phyloP scores from a whole-genome alignment of 2,113 vertebrate genomes.

The pig (Sus scrofa) region T2T-Sscrofa CM000814.6:102416501-102417000 shows the following conservation, averaged over 20 bases:
- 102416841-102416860: not conserved
- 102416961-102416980: not conserved
- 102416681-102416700: conserved; percentile 17
- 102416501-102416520: not conserved
- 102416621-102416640: not conserved
- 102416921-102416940: not conserved
- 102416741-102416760: not conserved
- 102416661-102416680: conserved; percentile 22
- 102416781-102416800: not conserved
- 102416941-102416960: not conserved
- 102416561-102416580: conserved; percentile 58
- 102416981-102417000: not conserved
- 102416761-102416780: not conserved
- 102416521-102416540: conserved; percentile 43
- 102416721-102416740: not conserved
- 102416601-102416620: not conserved
- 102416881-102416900: not conserved
- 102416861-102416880: not conserved
- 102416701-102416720: not conserved
- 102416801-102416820: not conserved
- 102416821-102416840: not conserved
- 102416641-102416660: conserved; percentile 23
- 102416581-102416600: conserved; percentile 49
- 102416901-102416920: not conserved
- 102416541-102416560: conserved; percentile 49